Percentiles rank a stretch among this genome's conserved stretches.
Conservation (phyloP, 2,888 invertebrate species). For the Elaeidobius kamerunicus region DNA sequence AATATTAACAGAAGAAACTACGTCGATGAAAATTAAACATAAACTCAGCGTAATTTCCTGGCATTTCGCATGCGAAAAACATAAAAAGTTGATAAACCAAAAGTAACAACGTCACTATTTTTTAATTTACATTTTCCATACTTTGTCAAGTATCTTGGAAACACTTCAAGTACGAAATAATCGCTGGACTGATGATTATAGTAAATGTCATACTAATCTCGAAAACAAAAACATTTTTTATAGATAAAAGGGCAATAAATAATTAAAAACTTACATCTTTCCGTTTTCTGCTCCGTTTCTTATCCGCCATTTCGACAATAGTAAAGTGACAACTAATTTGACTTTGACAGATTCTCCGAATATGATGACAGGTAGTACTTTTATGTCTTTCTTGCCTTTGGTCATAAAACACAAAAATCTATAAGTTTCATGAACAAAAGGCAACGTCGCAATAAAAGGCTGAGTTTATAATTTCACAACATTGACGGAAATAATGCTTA, state of each 20-base stretch:
- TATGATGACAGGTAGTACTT: too few relatives aligned
- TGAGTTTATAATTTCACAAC: too few relatives aligned
- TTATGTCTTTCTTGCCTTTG: too few relatives aligned
- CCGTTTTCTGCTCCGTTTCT: constrained; percentile 61
- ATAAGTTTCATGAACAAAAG: too few relatives aligned
- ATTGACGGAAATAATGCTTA: too few relatives aligned
- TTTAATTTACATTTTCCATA: constrained; percentile 7
- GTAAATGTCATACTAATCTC: background rate
- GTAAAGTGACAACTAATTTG: background rate
- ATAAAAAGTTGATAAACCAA: constrained; percentile 8
- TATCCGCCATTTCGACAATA: constrained; percentile 60
- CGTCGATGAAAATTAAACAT: too few relatives aligned
- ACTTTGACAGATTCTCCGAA: too few relatives aligned
- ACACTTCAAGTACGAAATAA: background rate
- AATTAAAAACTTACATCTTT: constrained; percentile 55
- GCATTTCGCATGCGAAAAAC: constrained; percentile 5
- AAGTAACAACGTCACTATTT: constrained; percentile 20
- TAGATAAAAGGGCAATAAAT: constrained; percentile 12
- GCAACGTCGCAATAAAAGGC: too few relatives aligned
- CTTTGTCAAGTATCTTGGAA: constrained; percentile 1
- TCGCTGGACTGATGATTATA: background rate
- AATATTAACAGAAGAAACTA: too few relatives aligned
- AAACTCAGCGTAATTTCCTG: background rate
- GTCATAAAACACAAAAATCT: too few relatives aligned
- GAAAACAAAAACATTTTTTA: background rate